Evolutionary conservation across 2,888 invertebrate genomes (phyloP).

Genomic region (Drosophila kuntzei): DNA sequence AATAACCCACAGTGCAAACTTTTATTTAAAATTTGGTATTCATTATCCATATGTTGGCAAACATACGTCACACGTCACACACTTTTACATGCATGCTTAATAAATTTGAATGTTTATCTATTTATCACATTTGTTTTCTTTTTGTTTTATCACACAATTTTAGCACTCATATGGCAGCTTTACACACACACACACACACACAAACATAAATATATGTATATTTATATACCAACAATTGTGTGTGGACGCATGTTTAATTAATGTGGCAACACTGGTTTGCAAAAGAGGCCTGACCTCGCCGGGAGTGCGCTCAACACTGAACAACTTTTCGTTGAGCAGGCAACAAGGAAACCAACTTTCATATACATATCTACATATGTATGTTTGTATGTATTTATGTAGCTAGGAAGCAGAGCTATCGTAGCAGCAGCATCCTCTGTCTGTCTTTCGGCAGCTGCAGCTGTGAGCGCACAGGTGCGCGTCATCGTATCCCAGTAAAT

Average conservation of each 20-base stretch:
- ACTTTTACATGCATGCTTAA: not conserved
- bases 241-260: slow-evolving; percentile 19
- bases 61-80: slow-evolving; percentile 40
- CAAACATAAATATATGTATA: no score
- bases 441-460: slow-evolving; percentile 43
- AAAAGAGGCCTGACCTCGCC: slow-evolving; percentile 64
- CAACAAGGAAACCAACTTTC: slow-evolving; percentile 25
- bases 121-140: slow-evolving; percentile 49
- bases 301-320: slow-evolving; percentile 68
- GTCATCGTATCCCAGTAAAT: slow-evolving; percentile 64
- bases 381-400: not conserved
- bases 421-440: slow-evolving; percentile 58
- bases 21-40: slow-evolving; percentile 39
- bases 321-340: slow-evolving; percentile 37
- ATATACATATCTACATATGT: not conserved
- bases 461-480: slow-evolving; percentile 61
- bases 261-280: slow-evolving; percentile 10
- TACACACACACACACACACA: slow-evolving; percentile 26
- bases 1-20: no score
- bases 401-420: slow-evolving; percentile 15
- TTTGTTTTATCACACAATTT: slow-evolving; percentile 18
- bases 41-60: slow-evolving; percentile 66
- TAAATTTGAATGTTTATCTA: slow-evolving; percentile 49
- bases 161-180: slow-evolving; percentile 37
- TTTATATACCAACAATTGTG: no score